Evolutionary conservation across 2,888 invertebrate genomes (phyloP).

Genomic region (Chouioia cunea): DNA sequence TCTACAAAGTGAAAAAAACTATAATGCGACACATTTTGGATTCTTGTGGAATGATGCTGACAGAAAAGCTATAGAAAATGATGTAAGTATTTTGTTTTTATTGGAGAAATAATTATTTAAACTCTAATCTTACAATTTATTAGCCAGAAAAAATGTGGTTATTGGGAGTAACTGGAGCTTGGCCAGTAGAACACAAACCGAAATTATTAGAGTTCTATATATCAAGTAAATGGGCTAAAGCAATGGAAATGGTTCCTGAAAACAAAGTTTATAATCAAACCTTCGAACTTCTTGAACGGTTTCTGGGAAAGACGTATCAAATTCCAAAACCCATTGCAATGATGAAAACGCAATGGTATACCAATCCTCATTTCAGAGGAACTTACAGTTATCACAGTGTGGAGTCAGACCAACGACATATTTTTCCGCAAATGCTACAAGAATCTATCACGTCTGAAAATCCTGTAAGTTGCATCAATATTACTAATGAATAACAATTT

Average conservation of each 20-base stretch:
- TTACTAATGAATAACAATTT: no score
- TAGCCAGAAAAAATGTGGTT: slow-evolving; percentile 72
- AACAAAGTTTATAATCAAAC: slow-evolving; percentile 70
- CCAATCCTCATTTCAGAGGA: slow-evolving; percentile 78
- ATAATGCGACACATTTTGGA: no score
- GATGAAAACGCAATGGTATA: slow-evolving; percentile 78
- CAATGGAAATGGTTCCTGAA: slow-evolving; percentile 73
- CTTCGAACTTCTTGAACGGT: slow-evolving; percentile 69
- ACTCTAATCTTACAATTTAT: no score
- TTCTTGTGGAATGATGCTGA: no score
- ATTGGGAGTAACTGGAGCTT: slow-evolving; percentile 74
- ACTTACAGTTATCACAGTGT: slow-evolving; percentile 77
- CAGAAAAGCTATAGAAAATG: no score
- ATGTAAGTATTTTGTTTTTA: no score
- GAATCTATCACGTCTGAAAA: slow-evolving; percentile 65
- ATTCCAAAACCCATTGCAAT: slow-evolving; percentile 70
- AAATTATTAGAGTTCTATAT: slow-evolving; percentile 76
- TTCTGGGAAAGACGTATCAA: slow-evolving; percentile 67
- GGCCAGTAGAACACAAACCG: slow-evolving; percentile 74
- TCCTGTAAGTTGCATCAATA: no score
- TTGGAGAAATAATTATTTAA: no score
- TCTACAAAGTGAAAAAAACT: no score
- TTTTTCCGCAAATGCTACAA: slow-evolving; percentile 46
- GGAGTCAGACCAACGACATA: slow-evolving; percentile 59
- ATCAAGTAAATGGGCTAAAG: slow-evolving; percentile 72